These are phyloP conservation scores for Muscidifurax raptorellus DNA, from an alignment of 1,140 invertebrate species.

Conservation along the genomic window DNA sequence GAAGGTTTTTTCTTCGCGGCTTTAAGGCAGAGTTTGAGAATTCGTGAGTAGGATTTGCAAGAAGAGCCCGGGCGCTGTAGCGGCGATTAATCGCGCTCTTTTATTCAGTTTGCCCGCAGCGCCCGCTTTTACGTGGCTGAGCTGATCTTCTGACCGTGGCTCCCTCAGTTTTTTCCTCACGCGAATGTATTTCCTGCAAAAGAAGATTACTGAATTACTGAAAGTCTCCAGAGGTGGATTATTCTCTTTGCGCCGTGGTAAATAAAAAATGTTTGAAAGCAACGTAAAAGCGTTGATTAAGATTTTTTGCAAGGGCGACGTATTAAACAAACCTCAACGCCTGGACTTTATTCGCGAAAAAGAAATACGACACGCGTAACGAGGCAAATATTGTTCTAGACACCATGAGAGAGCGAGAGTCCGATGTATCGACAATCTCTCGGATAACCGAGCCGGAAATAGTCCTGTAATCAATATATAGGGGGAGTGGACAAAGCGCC, in stretches of 20 bases:
- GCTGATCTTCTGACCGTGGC: not conserved
- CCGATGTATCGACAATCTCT: not conserved
- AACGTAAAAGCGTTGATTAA: not conserved
- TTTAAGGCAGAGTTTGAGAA: constrained; percentile 4
- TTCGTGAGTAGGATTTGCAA: constrained; percentile 26
- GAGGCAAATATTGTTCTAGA: not conserved
- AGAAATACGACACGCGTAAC: not conserved
- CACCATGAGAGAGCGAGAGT: not conserved
- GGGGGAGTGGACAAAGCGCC: not conserved
- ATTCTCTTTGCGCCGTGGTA: not conserved
- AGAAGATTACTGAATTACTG: not conserved
- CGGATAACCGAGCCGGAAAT: constrained; percentile 11
- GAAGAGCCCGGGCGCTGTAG: not conserved
- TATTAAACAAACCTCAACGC: not conserved
- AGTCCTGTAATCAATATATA: constrained; percentile 12
- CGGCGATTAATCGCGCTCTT: not conserved
- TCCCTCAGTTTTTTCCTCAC: not conserved
- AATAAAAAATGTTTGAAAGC: not conserved
- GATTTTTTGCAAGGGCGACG: not conserved
- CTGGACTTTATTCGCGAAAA: not conserved
- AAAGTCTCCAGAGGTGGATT: not conserved
- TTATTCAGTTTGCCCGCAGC: constrained; percentile 3
- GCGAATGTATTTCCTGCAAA: not conserved
- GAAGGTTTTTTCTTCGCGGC: constrained; percentile 5
- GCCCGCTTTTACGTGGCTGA: too few species aligned